phyloP scores from a whole-genome alignment of 2,113 vertebrate genomes.

The Chaetura pelagica region DNA sequence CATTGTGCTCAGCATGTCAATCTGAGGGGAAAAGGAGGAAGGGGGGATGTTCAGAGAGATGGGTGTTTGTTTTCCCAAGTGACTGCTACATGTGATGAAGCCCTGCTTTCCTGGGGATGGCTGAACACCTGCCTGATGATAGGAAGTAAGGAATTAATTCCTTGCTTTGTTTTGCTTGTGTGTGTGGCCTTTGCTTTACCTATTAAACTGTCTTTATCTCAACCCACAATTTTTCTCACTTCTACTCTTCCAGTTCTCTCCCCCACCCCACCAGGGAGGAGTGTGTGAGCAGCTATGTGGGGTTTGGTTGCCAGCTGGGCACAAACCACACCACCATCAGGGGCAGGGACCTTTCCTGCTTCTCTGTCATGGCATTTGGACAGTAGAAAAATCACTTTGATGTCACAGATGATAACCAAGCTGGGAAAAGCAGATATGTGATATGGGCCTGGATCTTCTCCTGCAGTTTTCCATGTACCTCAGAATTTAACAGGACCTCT shows the following conservation, averaged over 20 bases:
- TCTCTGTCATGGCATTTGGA: background rate
- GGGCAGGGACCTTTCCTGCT: background rate
- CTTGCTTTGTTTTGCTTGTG: background rate
- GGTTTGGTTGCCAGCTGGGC: background rate
- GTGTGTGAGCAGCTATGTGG: background rate
- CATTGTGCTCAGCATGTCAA: background rate
- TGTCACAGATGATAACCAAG: background rate
- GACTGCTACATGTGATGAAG: accelerated
- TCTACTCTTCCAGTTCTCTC: background rate
- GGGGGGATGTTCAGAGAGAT: background rate
- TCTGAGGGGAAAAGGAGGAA: background rate
- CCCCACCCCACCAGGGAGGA: too few species aligned
- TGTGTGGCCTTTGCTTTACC: background rate
- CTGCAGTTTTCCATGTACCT: background rate
- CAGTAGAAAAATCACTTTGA: background rate
- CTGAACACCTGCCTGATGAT: background rate
- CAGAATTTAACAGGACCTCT: background rate
- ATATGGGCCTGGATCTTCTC: background rate
- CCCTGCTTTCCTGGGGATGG: background rate
- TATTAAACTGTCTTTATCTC: background rate
- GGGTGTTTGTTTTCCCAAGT: background rate
- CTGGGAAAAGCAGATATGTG: background rate
- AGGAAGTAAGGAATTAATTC: background rate
- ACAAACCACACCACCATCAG: background rate
- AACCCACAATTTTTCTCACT: background rate